Conservation (phyloP, 1,140 invertebrate genomes). For the Tetramorium simillimum region DNA sequence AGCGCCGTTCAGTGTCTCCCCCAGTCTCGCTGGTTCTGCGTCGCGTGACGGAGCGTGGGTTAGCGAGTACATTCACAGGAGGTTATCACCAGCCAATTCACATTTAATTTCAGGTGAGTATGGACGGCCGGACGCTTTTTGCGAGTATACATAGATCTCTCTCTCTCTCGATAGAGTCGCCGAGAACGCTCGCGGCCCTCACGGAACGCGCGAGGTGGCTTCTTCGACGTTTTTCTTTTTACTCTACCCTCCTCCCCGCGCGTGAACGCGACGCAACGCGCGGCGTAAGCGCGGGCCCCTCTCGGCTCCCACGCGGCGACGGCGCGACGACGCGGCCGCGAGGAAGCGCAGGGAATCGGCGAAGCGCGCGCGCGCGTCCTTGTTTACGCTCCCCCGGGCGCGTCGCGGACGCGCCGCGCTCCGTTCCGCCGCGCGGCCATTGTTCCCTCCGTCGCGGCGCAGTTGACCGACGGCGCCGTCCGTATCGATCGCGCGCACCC, state of each 20-base stretch:
- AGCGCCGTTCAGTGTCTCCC: slow-evolving; percentile 67
- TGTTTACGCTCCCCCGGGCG: neutral
- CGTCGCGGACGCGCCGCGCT: neutral
- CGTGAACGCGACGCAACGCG: neutral
- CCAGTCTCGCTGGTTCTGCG: slow-evolving; percentile 47
- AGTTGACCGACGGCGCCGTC: slow-evolving; percentile 3
- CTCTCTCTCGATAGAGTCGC: too few relatives aligned
- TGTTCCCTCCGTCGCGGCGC: slow-evolving; percentile 14
- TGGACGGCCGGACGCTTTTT: too few relatives aligned
- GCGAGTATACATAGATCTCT: too few relatives aligned
- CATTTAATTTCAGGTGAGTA: slow-evolving; percentile 65
- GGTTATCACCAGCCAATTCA: too few relatives aligned
- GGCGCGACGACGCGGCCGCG: neutral
- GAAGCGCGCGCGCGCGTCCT: neutral
- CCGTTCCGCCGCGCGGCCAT: slow-evolving; percentile 31
- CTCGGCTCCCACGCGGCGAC: neutral
- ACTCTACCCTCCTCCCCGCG: neutral
- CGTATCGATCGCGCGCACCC: slow-evolving; percentile 28
- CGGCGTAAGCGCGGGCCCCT: too few relatives aligned
- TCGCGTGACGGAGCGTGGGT: slow-evolving; percentile 10
- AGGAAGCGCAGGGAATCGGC: neutral
- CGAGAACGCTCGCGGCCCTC: too few relatives aligned
- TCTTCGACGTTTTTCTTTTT: neutral
- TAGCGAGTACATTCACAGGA: slow-evolving; percentile 60
- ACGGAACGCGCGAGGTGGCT: neutral